phyloP scores from a whole-genome alignment of 2,797 vertebrate species.

The Odontamblyopus lacepedii region DNA sequence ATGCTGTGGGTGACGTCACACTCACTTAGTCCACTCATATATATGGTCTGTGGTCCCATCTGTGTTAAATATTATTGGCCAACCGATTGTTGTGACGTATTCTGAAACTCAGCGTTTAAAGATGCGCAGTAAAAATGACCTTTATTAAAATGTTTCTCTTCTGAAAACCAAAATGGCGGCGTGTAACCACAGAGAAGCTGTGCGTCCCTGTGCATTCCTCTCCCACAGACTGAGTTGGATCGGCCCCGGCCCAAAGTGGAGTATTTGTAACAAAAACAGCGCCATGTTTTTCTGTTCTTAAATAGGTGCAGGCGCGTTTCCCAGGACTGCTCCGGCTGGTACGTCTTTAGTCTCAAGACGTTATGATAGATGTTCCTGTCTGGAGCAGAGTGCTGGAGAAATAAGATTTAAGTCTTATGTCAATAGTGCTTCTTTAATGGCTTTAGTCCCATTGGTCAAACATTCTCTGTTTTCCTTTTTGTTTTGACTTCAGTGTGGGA shows the following conservation, averaged over 20 bases:
- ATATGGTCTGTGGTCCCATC: too few species aligned
- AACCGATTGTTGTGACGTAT: too few species aligned
- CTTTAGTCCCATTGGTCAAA: conserved; percentile 2
- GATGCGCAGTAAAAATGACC: too few species aligned
- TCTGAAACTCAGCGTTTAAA: too few species aligned
- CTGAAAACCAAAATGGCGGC: conserved; percentile 55
- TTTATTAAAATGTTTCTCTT: too few species aligned
- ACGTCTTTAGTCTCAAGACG: neutral
- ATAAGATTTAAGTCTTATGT: conserved; percentile 5
- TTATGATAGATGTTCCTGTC: conserved; percentile 8
- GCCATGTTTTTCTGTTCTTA: conserved; percentile 48
- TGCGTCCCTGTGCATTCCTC: conserved; percentile 52
- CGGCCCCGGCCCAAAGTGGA: conserved; percentile 34
- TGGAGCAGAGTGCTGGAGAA: neutral
- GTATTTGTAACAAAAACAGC: conserved; percentile 60
- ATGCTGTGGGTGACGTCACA: too few species aligned
- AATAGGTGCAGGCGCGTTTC: conserved; percentile 38
- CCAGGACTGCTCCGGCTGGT: conserved; percentile 22
- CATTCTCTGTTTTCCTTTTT: neutral
- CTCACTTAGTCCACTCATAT: too few species aligned
- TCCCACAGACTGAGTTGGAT: conserved; percentile 55
- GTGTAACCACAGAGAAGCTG: conserved; percentile 37
- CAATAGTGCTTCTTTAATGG: conserved; percentile 2
- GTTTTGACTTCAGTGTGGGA: neutral
- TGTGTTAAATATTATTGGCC: too few species aligned